phyloP scores from a whole-genome alignment of 2,113 vertebrate species.

The Verasper variegatus region DNA sequence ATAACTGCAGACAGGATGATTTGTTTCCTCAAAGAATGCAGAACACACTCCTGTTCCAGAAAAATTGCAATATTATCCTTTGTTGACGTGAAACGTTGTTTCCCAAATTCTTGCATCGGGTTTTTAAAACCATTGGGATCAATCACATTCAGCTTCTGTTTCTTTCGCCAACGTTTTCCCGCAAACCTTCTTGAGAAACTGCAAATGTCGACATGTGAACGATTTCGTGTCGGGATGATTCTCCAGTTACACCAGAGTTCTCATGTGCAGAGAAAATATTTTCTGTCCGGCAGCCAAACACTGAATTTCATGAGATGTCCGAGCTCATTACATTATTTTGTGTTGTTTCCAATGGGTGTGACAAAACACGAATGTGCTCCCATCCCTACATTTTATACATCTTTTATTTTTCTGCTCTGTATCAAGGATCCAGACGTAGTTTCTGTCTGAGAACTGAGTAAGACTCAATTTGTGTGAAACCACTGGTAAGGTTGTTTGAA shows the following conservation, averaged over 20 bases:
- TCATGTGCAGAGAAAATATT: not conserved
- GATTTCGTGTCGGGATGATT: not conserved
- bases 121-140: not conserved
- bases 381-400: constrained; percentile 7
- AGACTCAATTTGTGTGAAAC: not conserved
- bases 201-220: no score
- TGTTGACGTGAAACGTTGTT: not conserved
- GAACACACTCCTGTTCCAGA: no score
- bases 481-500: not conserved
- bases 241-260: not conserved
- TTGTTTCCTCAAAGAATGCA: no score
- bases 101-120: not conserved
- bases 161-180: not conserved
- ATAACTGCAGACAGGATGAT: no score
- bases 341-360: constrained; percentile 10
- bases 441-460: no score
- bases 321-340: constrained; percentile 1
- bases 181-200: no score
- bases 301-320: not conserved
- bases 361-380: not conserved
- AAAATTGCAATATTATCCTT: not conserved
- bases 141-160: constrained; percentile 4
- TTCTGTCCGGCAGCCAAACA: not conserved
- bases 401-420: constrained; percentile 11
- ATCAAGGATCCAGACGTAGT: no score